Evolutionary conservation across 1,140 invertebrate genomes (phyloP).

Genomic region (Telenomus remus): DNA sequence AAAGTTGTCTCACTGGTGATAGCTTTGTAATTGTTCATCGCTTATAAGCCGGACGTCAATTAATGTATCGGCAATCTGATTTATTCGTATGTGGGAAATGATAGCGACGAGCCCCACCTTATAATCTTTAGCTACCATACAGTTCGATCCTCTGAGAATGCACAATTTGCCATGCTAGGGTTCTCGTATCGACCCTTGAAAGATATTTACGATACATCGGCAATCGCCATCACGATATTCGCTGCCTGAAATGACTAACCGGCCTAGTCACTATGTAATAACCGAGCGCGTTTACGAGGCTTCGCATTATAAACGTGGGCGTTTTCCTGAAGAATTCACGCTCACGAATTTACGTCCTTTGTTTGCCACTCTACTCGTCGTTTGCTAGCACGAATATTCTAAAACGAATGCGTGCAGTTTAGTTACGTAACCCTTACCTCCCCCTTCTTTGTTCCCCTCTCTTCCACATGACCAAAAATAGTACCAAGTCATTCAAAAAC

Average conservation of each 20-base stretch:
- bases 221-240: constrained; percentile 44
- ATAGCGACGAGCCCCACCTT: constrained; percentile 43
- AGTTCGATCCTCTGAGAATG: constrained; percentile 34
- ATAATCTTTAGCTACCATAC: constrained; percentile 33
- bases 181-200: constrained; percentile 41
- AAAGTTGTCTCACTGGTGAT: constrained; percentile 32
- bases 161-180: constrained; percentile 38
- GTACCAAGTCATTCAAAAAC: constrained; percentile 44
- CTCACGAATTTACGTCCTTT: constrained; percentile 55
- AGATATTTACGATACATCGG: constrained; percentile 45
- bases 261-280: constrained; percentile 43
- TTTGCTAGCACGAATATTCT: constrained; percentile 23
- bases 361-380: constrained; percentile 47
- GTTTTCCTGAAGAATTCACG: constrained; percentile 41
- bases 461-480: constrained; percentile 35
- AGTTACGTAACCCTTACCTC: too few species aligned
- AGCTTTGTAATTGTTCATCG: constrained; percentile 38
- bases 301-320: constrained; percentile 51
- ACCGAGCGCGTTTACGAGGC: constrained; percentile 47
- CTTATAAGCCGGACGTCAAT: constrained; percentile 33
- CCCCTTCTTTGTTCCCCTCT: not conserved
- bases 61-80: constrained; percentile 48
- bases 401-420: constrained; percentile 14
- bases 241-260: constrained; percentile 27
- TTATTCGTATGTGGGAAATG: constrained; percentile 49